Percentiles rank a stretch among this genome's conserved stretches.
phyloP scores from a whole-genome alignment of 2,888 invertebrate genomes.

The Cheilosia vernalis region DNA sequence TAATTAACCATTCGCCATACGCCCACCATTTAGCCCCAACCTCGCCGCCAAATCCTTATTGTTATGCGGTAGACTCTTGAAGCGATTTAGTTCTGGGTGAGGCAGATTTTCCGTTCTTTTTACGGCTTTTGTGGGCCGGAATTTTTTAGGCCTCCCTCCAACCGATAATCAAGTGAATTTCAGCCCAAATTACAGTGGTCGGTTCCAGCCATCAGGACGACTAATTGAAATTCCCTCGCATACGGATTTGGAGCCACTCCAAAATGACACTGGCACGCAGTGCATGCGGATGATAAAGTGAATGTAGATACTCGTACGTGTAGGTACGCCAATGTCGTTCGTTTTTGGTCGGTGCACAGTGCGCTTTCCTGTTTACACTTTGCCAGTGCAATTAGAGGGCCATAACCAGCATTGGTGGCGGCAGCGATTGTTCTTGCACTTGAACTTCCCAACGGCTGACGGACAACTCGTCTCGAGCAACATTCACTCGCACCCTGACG shows the following conservation, averaged over 20 bases:
- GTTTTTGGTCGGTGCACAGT: background rate
- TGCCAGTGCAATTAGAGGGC: slow-evolving; percentile 9
- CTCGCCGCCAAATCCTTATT: slow-evolving; percentile 48
- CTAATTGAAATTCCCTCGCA: slow-evolving; percentile 62
- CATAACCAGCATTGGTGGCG: slow-evolving; percentile 6
- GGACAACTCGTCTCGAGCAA: slow-evolving; percentile 56
- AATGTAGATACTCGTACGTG: slow-evolving; percentile 33
- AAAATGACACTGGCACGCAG: slow-evolving; percentile 56
- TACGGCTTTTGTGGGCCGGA: slow-evolving; percentile 38
- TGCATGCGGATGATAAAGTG: slow-evolving; percentile 33
- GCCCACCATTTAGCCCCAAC: slow-evolving; percentile 29
- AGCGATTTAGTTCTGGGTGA: slow-evolving; percentile 46
- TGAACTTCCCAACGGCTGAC: slow-evolving; percentile 57
- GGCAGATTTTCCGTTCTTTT: slow-evolving; percentile 21
- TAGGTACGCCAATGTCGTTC: slow-evolving; percentile 47
- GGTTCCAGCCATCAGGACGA: slow-evolving; percentile 13
- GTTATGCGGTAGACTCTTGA: slow-evolving; percentile 49
- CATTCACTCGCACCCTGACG: slow-evolving; percentile 59
- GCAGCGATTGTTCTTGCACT: slow-evolving; percentile 61
- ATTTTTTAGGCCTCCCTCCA: slow-evolving; percentile 23
- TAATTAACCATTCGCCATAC: slow-evolving; percentile 70
- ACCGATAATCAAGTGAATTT: slow-evolving; percentile 66
- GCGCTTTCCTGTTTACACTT: slow-evolving; percentile 29
- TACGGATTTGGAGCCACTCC: slow-evolving; percentile 59
- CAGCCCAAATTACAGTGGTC: slow-evolving; percentile 49